Evolutionary conservation across 2,888 invertebrate genomes (phyloP).

Genomic region (Ophioninae sp.): DNA sequence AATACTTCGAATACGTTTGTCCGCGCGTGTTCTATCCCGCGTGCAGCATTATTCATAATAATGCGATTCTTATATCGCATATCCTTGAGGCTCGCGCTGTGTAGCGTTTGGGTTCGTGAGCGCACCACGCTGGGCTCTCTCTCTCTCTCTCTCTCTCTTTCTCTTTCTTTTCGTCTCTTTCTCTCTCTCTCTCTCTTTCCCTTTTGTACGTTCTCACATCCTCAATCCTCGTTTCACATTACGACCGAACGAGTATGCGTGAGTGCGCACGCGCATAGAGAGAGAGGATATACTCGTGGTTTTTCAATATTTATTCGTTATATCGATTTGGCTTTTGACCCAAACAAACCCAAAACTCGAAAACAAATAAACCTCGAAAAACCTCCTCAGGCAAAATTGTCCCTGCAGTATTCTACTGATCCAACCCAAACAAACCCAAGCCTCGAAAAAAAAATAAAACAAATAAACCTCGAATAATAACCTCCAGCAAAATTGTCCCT

Average conservation of each 20-base stretch:
- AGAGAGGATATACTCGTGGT: conserved; percentile 28
- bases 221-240: conserved; percentile 63
- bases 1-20: conserved; percentile 71
- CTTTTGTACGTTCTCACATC: conserved; percentile 50
- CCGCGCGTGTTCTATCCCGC: conserved; percentile 70
- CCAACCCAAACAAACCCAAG: no score
- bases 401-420: no score
- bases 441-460: no score
- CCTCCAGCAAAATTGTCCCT: no score
- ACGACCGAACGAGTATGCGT: conserved; percentile 34
- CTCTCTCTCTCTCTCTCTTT: conserved; percentile 21
- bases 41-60: conserved; percentile 64
- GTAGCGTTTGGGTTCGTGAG: conserved; percentile 66
- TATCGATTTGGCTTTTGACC: conserved; percentile 15
- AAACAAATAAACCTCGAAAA: no score
- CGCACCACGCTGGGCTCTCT: conserved; percentile 48
- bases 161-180: conserved; percentile 24
- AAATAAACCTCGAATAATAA: no score
- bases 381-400: no score
- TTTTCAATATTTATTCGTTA: conserved; percentile 48
- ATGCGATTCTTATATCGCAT: conserved; percentile 72
- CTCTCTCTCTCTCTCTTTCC: conserved; percentile 17
- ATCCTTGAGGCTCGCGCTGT: conserved; percentile 61
- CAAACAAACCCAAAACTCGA: no score
- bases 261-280: conserved; percentile 36